Conservation (phyloP, 23 tunicate species). For the Phallusia fumigata region DNA sequence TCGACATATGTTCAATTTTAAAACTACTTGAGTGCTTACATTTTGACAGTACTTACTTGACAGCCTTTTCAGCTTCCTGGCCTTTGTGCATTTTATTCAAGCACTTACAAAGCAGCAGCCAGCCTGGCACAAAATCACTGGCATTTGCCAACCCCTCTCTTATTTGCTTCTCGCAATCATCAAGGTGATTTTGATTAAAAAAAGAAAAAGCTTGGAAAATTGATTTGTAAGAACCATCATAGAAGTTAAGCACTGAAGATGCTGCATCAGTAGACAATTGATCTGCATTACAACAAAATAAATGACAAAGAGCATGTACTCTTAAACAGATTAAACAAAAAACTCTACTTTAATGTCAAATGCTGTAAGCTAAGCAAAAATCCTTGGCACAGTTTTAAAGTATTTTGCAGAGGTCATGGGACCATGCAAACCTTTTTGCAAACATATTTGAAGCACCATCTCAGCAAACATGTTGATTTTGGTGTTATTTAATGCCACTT, state of each 20-base stretch:
- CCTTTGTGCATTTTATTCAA: constrained; percentile 21
- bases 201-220: neutral
- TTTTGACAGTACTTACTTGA: constrained; percentile 22
- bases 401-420: no score
- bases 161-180: neutral
- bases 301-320: no score
- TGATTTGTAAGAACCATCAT: neutral
- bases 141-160: neutral
- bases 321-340: no score
- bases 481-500: neutral
- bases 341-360: no score
- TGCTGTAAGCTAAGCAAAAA: no score
- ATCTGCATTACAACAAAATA: no score
- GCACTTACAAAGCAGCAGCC: constrained; percentile 19
- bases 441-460: neutral
- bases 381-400: no score
- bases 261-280: no score
- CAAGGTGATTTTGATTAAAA: neutral
- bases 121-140: constrained; percentile 26
- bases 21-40: no score
- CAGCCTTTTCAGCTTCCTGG: constrained; percentile 12
- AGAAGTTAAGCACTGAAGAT: no score
- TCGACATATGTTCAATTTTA: no score
- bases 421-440: neutral
- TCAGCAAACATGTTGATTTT: neutral